Evolutionary conservation across 2,113 vertebrate genomes (phyloP), one percentile per base, ranked within the genome.

Genomic region (Toxotes jaculatrix): DNA sequence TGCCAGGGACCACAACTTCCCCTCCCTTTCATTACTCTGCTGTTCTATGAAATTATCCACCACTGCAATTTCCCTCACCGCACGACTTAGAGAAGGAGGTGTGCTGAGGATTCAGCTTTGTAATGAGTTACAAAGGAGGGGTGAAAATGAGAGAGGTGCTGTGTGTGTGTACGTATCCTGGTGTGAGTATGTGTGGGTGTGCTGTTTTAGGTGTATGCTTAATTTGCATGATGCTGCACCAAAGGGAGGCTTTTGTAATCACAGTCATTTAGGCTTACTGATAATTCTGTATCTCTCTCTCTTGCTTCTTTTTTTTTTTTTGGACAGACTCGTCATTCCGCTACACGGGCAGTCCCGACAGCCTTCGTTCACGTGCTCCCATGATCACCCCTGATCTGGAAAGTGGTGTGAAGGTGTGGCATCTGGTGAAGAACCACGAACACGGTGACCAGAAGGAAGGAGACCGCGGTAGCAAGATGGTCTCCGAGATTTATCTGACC

Each of bases 321-420:
- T 4, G 0, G 43, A 2, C 94, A 99, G 98, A 99, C 83, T 99
- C 98, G 38, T 97, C 98, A 0, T 98, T 99, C 94, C 96, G 98
- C 74, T 98, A 98, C 95, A 98, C 98, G 0, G 98, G 98, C 38
- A 99, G 98, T 82, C 98, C 98, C 0, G 98, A 99, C 94, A 99
- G 98, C 93, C 96, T 99, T 23, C 96, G 98, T 7, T 99, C 98
- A 1, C 95, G 98, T 0, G 96, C 97, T 1, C 98, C 98, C 42
- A 99, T 99, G 98, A 99, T 99, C 93, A 99, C 98, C 7, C 98
- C 98, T 0, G 98, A 99, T 80, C 95, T 99, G 72, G 98, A 99
- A 79, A 99, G 98, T 0, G 98, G 98, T 0, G 97, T 99, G 64
- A 99, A 99, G 88, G 96, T 99, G 76, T 99, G 98, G 98, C 98